A percentile compares a stretch with the other conserved stretches of the same genome.
Conservation (phyloP, 2,113 vertebrate species). For the Rhegmatorhina hoffmannsi region DNA sequence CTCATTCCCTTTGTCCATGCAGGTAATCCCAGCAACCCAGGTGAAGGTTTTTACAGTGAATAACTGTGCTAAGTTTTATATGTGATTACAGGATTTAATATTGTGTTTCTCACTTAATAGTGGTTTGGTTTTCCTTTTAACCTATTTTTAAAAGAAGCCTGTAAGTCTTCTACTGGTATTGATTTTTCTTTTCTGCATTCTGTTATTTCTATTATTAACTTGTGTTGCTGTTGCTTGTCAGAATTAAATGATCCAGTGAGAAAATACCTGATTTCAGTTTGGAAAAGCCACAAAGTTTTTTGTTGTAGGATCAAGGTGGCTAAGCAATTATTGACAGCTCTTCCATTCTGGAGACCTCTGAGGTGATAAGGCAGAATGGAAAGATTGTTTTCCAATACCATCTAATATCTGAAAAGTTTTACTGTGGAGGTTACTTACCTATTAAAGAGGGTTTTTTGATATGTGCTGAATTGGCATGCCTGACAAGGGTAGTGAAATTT, state of each 20-base stretch:
- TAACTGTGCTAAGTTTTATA: neutral
- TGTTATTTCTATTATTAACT: neutral
- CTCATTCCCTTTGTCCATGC: too few species aligned
- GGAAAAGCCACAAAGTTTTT: neutral
- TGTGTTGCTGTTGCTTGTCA: neutral
- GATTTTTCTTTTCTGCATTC: neutral
- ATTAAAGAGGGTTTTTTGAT: neutral
- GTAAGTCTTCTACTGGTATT: neutral
- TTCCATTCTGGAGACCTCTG: neutral
- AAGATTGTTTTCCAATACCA: neutral
- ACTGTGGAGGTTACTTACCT: neutral
- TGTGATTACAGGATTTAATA: neutral
- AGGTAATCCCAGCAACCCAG: neutral
- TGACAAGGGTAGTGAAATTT: neutral
- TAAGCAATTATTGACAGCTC: neutral
- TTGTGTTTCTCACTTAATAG: neutral
- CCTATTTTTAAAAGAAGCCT: neutral
- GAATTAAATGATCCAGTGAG: neutral
- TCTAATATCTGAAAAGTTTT: neutral
- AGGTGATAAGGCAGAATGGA: neutral
- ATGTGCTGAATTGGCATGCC: neutral
- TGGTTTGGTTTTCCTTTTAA: neutral
- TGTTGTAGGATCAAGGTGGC: neutral
- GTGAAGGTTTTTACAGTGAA: neutral
- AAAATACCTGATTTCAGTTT: neutral